Evolutionary conservation across 1,140 invertebrate genomes (phyloP).

Genomic region (Bombus vancouverensis): DNA sequence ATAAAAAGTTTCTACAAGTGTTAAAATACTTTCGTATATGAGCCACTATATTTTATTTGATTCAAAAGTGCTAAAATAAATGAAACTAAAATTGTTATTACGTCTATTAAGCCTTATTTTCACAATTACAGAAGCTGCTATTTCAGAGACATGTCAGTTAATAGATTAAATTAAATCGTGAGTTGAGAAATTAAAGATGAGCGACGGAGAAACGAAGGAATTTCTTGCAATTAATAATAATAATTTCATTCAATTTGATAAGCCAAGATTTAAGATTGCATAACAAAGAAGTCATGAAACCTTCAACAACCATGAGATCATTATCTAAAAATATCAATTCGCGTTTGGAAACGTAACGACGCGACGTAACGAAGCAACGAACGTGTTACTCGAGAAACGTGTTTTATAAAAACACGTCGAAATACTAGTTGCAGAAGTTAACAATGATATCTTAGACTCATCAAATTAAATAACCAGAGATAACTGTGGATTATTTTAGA

Average conservation of each 20-base stretch:
- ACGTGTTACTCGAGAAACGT: background rate
- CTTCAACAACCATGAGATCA: background rate
- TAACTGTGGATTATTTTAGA: too few species aligned
- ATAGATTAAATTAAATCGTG: background rate
- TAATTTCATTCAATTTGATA: background rate
- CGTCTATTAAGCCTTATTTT: too few species aligned
- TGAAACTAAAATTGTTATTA: too few species aligned
- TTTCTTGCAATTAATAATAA: background rate
- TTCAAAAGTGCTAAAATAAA: too few species aligned
- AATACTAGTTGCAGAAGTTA: background rate
- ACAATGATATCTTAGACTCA: too few species aligned
- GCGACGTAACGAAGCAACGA: background rate
- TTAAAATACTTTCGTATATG: too few species aligned
- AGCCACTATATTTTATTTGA: too few species aligned
- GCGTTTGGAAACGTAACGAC: background rate
- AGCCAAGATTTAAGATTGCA: background rate
- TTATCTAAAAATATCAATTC: background rate
- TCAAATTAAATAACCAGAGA: too few species aligned
- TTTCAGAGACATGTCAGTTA: too few species aligned
- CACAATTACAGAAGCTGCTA: too few species aligned
- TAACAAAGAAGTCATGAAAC: background rate
- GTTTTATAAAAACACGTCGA: background rate
- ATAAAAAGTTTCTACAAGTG: too few species aligned
- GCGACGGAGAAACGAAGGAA: background rate
- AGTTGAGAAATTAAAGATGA: background rate